phyloP scores from a whole-genome alignment of 2,113 vertebrate genomes.

The Marmota flaviventris region DNA sequence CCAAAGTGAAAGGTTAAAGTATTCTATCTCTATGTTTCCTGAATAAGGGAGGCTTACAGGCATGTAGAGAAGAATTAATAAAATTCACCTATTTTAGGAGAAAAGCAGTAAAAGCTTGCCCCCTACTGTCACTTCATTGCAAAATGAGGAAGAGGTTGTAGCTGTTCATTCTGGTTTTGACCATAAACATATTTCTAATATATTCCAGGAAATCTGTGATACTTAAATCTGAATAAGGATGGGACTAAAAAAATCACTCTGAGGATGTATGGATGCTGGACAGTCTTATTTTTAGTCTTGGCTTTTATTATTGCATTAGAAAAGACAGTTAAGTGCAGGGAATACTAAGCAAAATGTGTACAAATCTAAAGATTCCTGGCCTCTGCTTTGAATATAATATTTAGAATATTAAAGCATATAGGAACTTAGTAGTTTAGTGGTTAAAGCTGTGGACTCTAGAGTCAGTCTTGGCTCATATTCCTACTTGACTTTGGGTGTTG shows the following conservation, averaged over 20 bases:
- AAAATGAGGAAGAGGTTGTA: not conserved
- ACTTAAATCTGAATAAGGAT: not conserved
- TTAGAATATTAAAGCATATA: not conserved
- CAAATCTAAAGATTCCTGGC: not conserved
- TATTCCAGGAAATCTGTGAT: not conserved
- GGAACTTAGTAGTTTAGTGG: not conserved
- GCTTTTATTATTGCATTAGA: not conserved
- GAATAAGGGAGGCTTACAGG: not conserved
- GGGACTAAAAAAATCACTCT: not conserved
- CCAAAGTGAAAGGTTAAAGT: not conserved
- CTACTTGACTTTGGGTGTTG: not conserved
- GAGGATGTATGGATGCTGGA: not conserved
- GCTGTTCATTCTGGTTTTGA: not conserved
- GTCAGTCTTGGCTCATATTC: not conserved
- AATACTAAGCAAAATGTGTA: not conserved
- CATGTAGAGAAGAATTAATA: not conserved
- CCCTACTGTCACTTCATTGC: not conserved
- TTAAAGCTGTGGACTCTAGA: not conserved
- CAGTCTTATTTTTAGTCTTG: not conserved
- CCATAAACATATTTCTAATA: not conserved
- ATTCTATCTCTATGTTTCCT: not conserved
- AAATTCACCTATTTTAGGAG: not conserved
- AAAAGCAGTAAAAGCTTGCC: not conserved
- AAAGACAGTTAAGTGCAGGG: not conserved
- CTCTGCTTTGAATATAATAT: not conserved